These are phyloP conservation scores for Muntiacus muntjak DNA, from an alignment of 2,113 vertebrate species.

Conservation along the genomic window DNA sequence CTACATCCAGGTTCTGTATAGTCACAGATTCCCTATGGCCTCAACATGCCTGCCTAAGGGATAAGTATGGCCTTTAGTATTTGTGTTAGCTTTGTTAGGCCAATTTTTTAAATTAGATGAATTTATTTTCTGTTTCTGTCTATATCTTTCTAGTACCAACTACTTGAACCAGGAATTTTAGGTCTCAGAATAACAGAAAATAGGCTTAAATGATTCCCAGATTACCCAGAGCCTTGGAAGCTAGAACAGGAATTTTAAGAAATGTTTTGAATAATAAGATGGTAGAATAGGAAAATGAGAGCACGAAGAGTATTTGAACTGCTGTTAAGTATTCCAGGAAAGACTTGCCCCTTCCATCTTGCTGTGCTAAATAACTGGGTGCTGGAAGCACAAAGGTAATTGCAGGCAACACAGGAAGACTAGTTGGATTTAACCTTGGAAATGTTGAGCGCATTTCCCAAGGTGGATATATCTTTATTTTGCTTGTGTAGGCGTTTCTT, in stretches of 20 bases:
- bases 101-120: not conserved
- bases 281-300: not conserved
- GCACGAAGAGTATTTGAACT: not conserved
- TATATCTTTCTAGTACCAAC: not conserved
- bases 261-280: not conserved
- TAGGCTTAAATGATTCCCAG: not conserved
- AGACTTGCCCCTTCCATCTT: not conserved
- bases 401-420: not conserved
- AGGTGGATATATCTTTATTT: not conserved
- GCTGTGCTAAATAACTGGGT: not conserved
- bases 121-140: conserved; percentile 15
- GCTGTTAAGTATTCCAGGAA: not conserved
- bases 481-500: not conserved
- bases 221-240: not conserved
- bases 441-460: conserved; percentile 7
- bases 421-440: conserved; percentile 24
- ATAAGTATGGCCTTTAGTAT: not conserved
- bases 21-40: conserved; percentile 4
- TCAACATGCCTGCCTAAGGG: not conserved
- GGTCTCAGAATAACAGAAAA: conserved; percentile 10
- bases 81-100: not conserved
- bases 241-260: conserved; percentile 11
- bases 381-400: not conserved
- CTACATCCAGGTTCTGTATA: not conserved
- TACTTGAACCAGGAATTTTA: not conserved